These are phyloP conservation scores for Bradysia coprophila DNA, from an alignment of 1,140 invertebrate genomes.

Conservation along the genomic window DNA sequence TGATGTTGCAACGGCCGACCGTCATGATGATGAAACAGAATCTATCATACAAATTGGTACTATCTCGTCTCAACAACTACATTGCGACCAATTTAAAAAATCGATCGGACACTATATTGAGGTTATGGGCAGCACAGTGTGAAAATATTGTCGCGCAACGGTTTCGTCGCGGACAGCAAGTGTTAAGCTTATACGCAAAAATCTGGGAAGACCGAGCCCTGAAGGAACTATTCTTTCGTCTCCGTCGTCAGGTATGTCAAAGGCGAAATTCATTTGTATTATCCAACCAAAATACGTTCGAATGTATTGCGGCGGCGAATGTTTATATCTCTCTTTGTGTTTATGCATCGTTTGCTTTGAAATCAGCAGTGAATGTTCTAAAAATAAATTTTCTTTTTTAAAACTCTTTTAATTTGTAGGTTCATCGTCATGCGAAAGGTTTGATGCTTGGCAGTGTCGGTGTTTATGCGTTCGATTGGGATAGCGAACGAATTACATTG, in stretches of 20 bases:
- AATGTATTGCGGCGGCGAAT: background rate
- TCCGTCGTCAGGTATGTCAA: slow-evolving; percentile 23
- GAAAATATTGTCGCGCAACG: slow-evolving; percentile 42
- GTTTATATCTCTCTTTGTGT: background rate
- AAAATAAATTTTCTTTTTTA: background rate
- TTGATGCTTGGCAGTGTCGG: slow-evolving; percentile 26
- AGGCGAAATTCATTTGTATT: background rate
- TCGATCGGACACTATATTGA: slow-evolving; percentile 25
- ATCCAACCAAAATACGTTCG: background rate
- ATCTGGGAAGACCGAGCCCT: slow-evolving; percentile 39
- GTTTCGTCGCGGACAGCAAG: slow-evolving; percentile 35
- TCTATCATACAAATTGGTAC: no score
- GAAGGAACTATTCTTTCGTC: slow-evolving; percentile 29
- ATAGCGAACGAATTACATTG: slow-evolving; percentile 29
- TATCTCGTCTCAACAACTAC: no score
- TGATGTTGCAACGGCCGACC: no score
- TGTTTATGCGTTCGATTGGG: slow-evolving; percentile 30
- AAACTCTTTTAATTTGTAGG: background rate
- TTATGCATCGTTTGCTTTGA: background rate
- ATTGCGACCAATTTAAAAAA: slow-evolving; percentile 26
- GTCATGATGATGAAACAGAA: no score
- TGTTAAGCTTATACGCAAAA: slow-evolving; percentile 37
- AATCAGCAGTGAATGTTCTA: background rate
- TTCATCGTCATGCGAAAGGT: slow-evolving; percentile 11
- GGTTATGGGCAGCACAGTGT: slow-evolving; percentile 35